Conservation (phyloP, 1,140 invertebrate genomes). For the Zeugodacus cucurbitae region DNA sequence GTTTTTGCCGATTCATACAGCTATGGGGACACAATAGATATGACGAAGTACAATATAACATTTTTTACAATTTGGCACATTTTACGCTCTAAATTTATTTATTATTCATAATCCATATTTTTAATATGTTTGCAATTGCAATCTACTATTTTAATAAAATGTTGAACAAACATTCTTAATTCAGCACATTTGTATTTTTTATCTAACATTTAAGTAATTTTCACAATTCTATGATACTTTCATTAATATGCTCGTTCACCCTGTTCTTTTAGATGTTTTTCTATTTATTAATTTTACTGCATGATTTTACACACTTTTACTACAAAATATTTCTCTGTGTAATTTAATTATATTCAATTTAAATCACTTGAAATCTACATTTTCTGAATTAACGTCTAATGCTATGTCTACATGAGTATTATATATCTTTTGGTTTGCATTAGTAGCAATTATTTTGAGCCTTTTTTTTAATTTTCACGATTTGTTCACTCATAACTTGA, state of each 20-base stretch:
- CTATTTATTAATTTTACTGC: slow-evolving; percentile 31
- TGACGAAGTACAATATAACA: slow-evolving; percentile 4
- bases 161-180: background rate
- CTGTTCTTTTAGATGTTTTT: background rate
- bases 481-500: background rate
- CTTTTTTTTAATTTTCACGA: background rate
- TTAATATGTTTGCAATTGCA: slow-evolving; percentile 49
- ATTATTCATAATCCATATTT: slow-evolving; percentile 56
- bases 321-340: slow-evolving; percentile 13
- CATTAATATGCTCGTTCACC: slow-evolving; percentile 34
- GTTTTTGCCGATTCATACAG: background rate
- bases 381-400: background rate
- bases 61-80: slow-evolving; percentile 63
- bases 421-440: background rate
- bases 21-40: background rate
- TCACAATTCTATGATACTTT: slow-evolving; percentile 46
- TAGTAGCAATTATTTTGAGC: background rate
- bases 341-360: slow-evolving; percentile 47
- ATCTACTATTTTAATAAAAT: slow-evolving; percentile 53
- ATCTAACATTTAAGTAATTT: slow-evolving; percentile 55
- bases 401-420: background rate
- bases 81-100: slow-evolving; percentile 41
- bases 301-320: slow-evolving; percentile 6
- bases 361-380: background rate
- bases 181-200: slow-evolving; percentile 42